Percentiles rank a stretch among this genome's conserved stretches.
These are phyloP conservation scores for Poeciliopsis turrubarensis DNA, from an alignment of 2,113 vertebrate species.

Conservation along the genomic window DNA sequence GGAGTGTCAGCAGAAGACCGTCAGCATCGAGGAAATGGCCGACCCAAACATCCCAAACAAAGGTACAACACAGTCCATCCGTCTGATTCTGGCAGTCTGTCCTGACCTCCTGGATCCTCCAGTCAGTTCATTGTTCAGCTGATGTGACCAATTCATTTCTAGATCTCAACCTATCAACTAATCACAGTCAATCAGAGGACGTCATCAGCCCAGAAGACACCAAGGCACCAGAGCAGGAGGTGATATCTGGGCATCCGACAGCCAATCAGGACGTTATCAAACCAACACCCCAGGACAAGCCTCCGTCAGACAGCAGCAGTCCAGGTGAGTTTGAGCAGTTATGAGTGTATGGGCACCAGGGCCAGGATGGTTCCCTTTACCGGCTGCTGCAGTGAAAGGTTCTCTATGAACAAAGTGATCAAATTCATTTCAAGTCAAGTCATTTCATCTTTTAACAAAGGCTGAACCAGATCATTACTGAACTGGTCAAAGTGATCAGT, in stretches of 20 bases:
- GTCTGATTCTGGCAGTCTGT: neutral
- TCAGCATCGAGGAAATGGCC: neutral
- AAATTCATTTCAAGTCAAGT: no score
- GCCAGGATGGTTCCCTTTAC: neutral
- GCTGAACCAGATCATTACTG: no score
- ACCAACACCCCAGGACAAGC: conserved; percentile 39
- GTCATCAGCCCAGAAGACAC: neutral
- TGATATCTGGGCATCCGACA: neutral
- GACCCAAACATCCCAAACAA: conserved; percentile 1
- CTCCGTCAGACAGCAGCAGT: conserved; percentile 23
- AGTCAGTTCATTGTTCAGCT: neutral
- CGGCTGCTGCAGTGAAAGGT: neutral
- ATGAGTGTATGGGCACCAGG: neutral
- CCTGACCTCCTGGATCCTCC: neutral
- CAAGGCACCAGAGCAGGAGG: neutral
- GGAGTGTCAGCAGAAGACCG: conserved; percentile 30
- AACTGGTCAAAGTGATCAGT: no score
- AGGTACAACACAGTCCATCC: conserved; percentile 12
- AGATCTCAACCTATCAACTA: conserved; percentile 12
- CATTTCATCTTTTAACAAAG: no score
- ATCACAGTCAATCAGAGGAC: conserved; percentile 10
- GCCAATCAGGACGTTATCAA: conserved; percentile 11
- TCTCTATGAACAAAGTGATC: neutral
- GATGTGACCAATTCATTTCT: neutral
- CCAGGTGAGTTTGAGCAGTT: conserved; percentile 48